phyloP scores from a whole-genome alignment of 1,140 invertebrate species.

The Sminthurides bifidus region DNA sequence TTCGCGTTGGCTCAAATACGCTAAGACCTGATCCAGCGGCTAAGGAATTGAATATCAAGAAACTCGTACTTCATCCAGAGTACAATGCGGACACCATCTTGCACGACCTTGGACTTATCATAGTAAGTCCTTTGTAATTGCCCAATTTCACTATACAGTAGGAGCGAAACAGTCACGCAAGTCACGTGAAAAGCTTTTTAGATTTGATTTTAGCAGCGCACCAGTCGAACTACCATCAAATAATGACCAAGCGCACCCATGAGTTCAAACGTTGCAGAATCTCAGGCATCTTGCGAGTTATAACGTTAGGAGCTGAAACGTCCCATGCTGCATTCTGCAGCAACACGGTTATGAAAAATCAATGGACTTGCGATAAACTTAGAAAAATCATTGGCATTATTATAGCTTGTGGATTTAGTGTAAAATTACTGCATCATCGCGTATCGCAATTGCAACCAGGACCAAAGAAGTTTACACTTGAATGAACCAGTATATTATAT shows the following conservation, averaged over 20 bases:
- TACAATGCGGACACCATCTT: slow-evolving; percentile 23
- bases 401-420: neutral
- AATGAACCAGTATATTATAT: neutral
- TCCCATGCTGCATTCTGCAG: too few species aligned
- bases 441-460: neutral
- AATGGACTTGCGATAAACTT: neutral
- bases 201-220: too few species aligned
- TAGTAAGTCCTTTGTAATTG: slow-evolving; percentile 6
- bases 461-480: neutral
- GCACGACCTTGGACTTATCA: slow-evolving; percentile 28
- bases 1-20: slow-evolving; percentile 27
- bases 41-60: slow-evolving; percentile 9
- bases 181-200: neutral
- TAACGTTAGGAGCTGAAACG: too few species aligned
- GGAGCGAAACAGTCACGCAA: neutral
- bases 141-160: neutral
- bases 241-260: too few species aligned
- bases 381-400: neutral
- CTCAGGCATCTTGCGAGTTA: too few species aligned
- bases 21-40: slow-evolving; percentile 15
- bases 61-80: slow-evolving; percentile 21
- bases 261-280: too few species aligned
- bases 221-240: too few species aligned
- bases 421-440: neutral
- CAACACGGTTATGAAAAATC: too few species aligned